These are phyloP conservation scores for Dipodomys stephensi DNA, from an alignment of 2,113 vertebrate species.

Conservation along the genomic window DNA sequence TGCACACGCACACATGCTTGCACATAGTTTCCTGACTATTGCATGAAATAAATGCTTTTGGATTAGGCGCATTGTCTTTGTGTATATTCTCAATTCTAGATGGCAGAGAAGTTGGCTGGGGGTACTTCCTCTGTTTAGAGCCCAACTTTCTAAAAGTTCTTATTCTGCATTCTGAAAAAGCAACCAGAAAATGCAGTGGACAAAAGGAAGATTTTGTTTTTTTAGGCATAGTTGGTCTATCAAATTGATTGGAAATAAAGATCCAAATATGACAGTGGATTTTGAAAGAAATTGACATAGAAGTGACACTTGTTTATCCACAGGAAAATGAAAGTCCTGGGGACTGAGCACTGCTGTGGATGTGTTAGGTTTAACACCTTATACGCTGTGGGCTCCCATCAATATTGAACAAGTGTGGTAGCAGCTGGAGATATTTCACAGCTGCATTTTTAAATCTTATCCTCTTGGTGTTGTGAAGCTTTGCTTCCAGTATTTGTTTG, in stretches of 20 bases:
- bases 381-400: background rate
- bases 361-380: slow-evolving; percentile 34
- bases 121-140: background rate
- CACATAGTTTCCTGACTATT: background rate
- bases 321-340: slow-evolving; percentile 26
- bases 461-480: slow-evolving; percentile 10
- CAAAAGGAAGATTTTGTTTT: background rate
- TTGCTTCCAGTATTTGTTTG: slow-evolving; percentile 32
- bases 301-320: background rate
- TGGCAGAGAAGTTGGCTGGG: background rate
- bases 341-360: background rate
- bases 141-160: background rate
- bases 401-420: background rate
- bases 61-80: background rate
- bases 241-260: slow-evolving; percentile 6
- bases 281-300: background rate
- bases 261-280: background rate
- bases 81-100: background rate
- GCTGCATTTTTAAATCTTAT: background rate
- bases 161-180: background rate
- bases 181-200: background rate
- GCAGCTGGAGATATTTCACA: slow-evolving; percentile 49
- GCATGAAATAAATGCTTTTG: background rate
- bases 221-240: background rate
- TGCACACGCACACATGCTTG: background rate